Evolutionary conservation across 2,113 vertebrate species (phyloP).

Genomic region (Osmerus mordax): DNA sequence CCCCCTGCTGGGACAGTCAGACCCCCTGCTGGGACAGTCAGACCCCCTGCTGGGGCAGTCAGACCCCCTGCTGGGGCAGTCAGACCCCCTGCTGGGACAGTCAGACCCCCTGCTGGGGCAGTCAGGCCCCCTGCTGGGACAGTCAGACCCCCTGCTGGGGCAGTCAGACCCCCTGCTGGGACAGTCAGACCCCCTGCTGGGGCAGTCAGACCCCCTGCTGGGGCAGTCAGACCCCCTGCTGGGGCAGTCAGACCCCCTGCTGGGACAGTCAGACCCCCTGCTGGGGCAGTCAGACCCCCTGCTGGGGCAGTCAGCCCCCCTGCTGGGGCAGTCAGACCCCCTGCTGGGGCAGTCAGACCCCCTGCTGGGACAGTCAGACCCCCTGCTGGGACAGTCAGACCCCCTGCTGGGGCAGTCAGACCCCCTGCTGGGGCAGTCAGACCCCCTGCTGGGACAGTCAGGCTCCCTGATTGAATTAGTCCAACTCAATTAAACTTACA

Average conservation of each 20-base stretch:
- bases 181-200: neutral
- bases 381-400: neutral
- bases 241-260: neutral
- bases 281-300: neutral
- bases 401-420: no score
- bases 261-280: neutral
- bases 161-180: neutral
- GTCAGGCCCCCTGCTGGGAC: neutral
- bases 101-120: neutral
- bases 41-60: no score
- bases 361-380: no score
- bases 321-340: no score
- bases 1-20: neutral
- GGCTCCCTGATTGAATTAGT: slow-evolving; percentile 9
- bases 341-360: neutral
- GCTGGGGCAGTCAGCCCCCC: neutral
- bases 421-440: neutral
- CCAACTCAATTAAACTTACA: slow-evolving; percentile 16
- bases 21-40: neutral
- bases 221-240: neutral
- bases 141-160: neutral
- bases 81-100: no score
- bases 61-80: neutral
- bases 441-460: neutral
- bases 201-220: slow-evolving; percentile 1